These are phyloP conservation scores for Sericinus montela DNA, from an alignment of 2,888 invertebrate genomes.

Conservation along the genomic window DNA sequence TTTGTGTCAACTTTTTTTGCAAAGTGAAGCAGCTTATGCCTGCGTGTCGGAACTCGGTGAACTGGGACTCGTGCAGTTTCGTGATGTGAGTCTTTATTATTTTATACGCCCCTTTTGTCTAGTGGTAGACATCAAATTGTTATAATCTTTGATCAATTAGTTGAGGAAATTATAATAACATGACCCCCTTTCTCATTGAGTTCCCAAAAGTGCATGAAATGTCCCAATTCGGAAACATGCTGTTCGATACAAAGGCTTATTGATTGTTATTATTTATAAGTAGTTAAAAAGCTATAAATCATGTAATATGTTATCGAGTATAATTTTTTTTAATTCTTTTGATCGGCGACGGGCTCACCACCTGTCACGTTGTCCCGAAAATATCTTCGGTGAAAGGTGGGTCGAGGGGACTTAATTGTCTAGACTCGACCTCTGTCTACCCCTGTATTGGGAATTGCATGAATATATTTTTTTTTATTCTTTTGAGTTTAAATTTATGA, in stretches of 20 bases:
- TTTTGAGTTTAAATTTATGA: no score
- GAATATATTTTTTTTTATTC: no score
- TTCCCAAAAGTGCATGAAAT: constrained; percentile 3
- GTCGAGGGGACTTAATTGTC: no score
- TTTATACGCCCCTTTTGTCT: constrained; percentile 27
- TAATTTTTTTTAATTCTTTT: no score
- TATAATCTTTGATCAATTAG: no score
- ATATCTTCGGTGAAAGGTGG: no score
- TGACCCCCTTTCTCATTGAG: constrained; percentile 45
- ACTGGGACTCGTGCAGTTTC: constrained; percentile 97
- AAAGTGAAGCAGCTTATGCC: constrained; percentile 98
- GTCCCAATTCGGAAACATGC: constrained; percentile 25
- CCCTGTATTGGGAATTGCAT: no score
- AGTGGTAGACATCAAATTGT: neutral
- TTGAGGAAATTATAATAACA: neutral
- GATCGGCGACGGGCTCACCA: no score
- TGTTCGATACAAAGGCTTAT: constrained; percentile 24
- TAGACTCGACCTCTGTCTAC: no score
- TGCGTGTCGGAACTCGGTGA: constrained; percentile 99
- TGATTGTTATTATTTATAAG: neutral
- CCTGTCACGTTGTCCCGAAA: no score
- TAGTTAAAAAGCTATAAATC: no score
- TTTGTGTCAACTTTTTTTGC: constrained; percentile 97
- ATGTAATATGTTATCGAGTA: no score
- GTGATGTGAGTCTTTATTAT: constrained; percentile 85